Evolutionary conservation across 2,888 invertebrate genomes (phyloP).

Genomic region (Barypeithes pellucidus): DNA sequence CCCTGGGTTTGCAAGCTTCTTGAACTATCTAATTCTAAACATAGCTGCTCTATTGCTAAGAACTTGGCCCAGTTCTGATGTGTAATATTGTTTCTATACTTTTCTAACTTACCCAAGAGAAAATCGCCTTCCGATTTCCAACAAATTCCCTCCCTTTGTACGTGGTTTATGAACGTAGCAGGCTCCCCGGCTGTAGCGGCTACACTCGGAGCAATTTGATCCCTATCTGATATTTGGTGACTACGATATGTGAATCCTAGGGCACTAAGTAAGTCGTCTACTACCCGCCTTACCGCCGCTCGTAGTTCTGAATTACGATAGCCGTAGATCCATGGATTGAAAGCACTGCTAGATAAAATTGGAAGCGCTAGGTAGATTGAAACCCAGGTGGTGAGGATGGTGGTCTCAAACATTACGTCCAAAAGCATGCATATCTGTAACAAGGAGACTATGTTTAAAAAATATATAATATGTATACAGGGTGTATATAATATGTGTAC

Average conservation of each 20-base stretch:
- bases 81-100: no score
- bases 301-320: conserved; percentile 77
- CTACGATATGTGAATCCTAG: conserved; percentile 69
- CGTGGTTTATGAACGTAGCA: conserved; percentile 67
- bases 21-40: no score
- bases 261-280: conserved; percentile 72
- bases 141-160: conserved; percentile 61
- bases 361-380: conserved; percentile 75
- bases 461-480: background rate
- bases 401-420: conserved; percentile 72
- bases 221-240: conserved; percentile 64
- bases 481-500: no score
- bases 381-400: conserved; percentile 72
- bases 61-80: no score
- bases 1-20: no score
- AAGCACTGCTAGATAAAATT: conserved; percentile 74
- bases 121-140: conserved; percentile 66
- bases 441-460: conserved; percentile 6
- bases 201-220: conserved; percentile 64
- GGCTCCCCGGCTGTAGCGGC: conserved; percentile 68
- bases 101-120: conserved; percentile 57
- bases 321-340: conserved; percentile 79
- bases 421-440: conserved; percentile 73
- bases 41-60: no score
- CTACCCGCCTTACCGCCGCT: conserved; percentile 74